These are phyloP conservation scores for Drosophila sucinea DNA, from an alignment of 1,140 invertebrate genomes.

Conservation along the genomic window DNA sequence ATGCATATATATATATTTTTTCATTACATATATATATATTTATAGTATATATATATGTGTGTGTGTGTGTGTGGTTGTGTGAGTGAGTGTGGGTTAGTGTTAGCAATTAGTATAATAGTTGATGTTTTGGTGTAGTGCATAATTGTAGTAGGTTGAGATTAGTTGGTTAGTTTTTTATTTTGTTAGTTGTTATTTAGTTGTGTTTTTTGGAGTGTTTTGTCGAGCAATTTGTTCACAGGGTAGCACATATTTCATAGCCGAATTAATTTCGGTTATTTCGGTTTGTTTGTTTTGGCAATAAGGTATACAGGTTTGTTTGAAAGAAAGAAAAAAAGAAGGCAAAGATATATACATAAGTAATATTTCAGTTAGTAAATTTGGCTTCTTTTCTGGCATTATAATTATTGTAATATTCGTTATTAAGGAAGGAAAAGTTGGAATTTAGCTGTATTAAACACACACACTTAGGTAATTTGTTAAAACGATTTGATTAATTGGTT, in stretches of 20 bases:
- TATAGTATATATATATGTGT: constrained; percentile 39
- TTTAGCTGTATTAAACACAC: constrained; percentile 52
- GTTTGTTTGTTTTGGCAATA: constrained; percentile 43
- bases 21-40: constrained; percentile 53
- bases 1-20: constrained; percentile 50
- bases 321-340: constrained; percentile 71
- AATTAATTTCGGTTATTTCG: constrained; percentile 61
- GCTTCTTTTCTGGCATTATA: constrained; percentile 49
- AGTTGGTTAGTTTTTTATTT: constrained; percentile 50
- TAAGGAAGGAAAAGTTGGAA: constrained; percentile 40
- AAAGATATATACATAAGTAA: constrained; percentile 71
- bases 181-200: constrained; percentile 14
- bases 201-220: constrained; percentile 23
- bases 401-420: constrained; percentile 24
- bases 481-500: constrained; percentile 36
- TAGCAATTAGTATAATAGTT: constrained; percentile 37
- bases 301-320: constrained; percentile 68
- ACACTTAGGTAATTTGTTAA: constrained; percentile 66
- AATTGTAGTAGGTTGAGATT: constrained; percentile 35
- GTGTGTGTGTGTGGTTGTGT: constrained; percentile 21
- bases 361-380: constrained; percentile 68
- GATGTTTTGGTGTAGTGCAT: constrained; percentile 48
- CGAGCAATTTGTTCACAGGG: constrained; percentile 62
- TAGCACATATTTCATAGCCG: constrained; percentile 70
- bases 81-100: constrained; percentile 28